A percentile compares a stretch with the other conserved stretches of the same genome.
Conservation (phyloP, 23 tunicate species). For the Diplosoma virens region DNA sequence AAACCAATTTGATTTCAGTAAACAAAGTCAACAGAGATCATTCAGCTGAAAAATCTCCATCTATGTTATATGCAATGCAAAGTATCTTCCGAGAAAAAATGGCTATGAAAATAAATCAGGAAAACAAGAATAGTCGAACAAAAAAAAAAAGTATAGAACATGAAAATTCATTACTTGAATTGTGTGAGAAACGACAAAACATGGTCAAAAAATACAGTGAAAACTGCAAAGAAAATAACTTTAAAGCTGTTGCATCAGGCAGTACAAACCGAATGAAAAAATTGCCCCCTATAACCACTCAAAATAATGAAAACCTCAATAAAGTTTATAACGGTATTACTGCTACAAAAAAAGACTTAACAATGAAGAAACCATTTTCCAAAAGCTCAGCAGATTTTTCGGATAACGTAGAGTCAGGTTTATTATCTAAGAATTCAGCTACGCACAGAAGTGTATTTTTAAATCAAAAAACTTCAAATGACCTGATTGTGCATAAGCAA, state of each 20-base stretch:
- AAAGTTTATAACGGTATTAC: not conserved
- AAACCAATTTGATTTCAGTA: not conserved
- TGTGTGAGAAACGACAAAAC: conserved; percentile 55
- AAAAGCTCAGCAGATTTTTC: no score
- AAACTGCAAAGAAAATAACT: not conserved
- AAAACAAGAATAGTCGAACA: not conserved
- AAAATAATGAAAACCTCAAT: not conserved
- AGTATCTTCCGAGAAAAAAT: conserved; percentile 12
- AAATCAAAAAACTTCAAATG: not conserved
- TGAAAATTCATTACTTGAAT: conserved; percentile 47
- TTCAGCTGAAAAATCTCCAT: not conserved
- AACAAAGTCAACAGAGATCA: not conserved
- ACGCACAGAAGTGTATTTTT: no score
- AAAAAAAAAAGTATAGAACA: not conserved
- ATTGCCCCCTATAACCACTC: conserved; percentile 8
- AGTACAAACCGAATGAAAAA: not conserved
- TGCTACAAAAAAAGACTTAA: not conserved
- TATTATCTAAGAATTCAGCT: no score
- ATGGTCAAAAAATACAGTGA: conserved; percentile 30
- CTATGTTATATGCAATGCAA: conserved; percentile 23
- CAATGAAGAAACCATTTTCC: no score
- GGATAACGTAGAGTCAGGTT: no score
- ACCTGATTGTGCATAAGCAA: not conserved
- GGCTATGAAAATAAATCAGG: not conserved
- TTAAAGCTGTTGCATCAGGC: not conserved